Conservation (phyloP, 2,888 invertebrate species). For the Athripsodes cinereus region DNA sequence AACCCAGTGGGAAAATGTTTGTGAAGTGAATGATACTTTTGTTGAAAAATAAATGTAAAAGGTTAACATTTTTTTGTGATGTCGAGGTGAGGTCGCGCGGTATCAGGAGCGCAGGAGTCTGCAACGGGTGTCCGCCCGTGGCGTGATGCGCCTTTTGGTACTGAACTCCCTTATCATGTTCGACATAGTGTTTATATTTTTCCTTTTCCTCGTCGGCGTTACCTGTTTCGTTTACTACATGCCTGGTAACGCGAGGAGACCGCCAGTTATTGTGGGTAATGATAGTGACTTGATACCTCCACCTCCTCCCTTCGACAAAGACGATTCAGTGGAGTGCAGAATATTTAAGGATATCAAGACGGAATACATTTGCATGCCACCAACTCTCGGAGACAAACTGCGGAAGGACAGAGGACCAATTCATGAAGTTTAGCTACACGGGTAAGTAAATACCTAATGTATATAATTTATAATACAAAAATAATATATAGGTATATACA, state of each 20-base stretch:
- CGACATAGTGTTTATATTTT: slow-evolving; percentile 82
- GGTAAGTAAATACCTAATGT: too few species aligned
- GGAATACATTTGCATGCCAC: slow-evolving; percentile 48
- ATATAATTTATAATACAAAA: too few species aligned
- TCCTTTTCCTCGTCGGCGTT: slow-evolving; percentile 77
- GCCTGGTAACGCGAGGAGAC: slow-evolving; percentile 53
- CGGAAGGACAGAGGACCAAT: slow-evolving; percentile 47
- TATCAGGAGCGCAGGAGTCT: slow-evolving; percentile 14
- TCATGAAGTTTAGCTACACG: slow-evolving; percentile 25
- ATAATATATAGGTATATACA: too few species aligned
- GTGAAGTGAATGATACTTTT: not conserved
- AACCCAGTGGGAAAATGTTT: too few species aligned
- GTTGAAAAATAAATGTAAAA: not conserved
- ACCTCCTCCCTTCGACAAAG: slow-evolving; percentile 45
- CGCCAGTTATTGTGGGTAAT: slow-evolving; percentile 29
- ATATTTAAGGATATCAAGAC: slow-evolving; percentile 35
- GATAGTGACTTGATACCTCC: slow-evolving; percentile 48
- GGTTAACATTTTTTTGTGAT: not conserved
- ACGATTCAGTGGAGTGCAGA: slow-evolving; percentile 30
- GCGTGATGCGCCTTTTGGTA: slow-evolving; percentile 78
- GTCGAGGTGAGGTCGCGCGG: not conserved
- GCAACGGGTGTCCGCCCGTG: slow-evolving; percentile 15
- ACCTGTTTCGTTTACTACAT: slow-evolving; percentile 78
- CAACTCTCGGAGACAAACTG: slow-evolving; percentile 39
- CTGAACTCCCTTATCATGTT: slow-evolving; percentile 84